Percentiles rank a stretch among this genome's conserved stretches.
Evolutionary conservation across 2,113 vertebrate genomes (phyloP).

Genomic region (Gymnorhina tibicen): DNA sequence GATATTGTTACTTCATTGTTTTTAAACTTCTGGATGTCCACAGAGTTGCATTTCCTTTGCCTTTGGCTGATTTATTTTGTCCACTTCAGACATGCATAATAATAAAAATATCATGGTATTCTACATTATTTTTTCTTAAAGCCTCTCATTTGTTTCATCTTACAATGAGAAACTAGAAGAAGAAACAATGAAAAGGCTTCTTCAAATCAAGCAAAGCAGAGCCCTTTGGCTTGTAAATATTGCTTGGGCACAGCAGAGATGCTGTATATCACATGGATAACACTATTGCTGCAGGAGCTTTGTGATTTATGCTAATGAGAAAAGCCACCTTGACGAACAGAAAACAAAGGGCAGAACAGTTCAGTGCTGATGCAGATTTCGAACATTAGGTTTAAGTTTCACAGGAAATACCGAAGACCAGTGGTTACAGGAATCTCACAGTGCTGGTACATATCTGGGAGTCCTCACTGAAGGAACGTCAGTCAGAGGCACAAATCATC

Average conservation of each 20-base stretch:
- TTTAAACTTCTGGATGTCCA: neutral
- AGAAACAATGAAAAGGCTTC: neutral
- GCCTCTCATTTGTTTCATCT: neutral
- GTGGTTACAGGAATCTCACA: slow-evolving; percentile 21
- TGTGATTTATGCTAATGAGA: slow-evolving; percentile 48
- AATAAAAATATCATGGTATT: neutral
- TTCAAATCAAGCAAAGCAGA: neutral
- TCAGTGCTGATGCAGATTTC: slow-evolving; percentile 20
- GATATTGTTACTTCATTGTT: neutral
- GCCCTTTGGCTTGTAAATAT: neutral
- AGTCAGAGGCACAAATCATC: neutral
- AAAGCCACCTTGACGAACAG: slow-evolving; percentile 49
- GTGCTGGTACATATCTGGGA: neutral
- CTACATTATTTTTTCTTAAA: neutral
- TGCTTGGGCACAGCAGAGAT: neutral
- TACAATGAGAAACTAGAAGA: neutral
- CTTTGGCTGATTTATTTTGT: neutral
- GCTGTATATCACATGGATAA: neutral
- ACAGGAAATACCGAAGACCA: slow-evolving; percentile 40
- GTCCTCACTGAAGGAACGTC: neutral
- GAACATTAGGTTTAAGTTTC: slow-evolving; percentile 56
- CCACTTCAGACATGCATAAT: neutral
- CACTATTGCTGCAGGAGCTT: neutral
- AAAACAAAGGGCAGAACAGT: slow-evolving; percentile 32
- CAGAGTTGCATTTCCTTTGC: neutral